phyloP scores from a whole-genome alignment of 2,113 vertebrate species.

The Heliornis fulica region DNA sequence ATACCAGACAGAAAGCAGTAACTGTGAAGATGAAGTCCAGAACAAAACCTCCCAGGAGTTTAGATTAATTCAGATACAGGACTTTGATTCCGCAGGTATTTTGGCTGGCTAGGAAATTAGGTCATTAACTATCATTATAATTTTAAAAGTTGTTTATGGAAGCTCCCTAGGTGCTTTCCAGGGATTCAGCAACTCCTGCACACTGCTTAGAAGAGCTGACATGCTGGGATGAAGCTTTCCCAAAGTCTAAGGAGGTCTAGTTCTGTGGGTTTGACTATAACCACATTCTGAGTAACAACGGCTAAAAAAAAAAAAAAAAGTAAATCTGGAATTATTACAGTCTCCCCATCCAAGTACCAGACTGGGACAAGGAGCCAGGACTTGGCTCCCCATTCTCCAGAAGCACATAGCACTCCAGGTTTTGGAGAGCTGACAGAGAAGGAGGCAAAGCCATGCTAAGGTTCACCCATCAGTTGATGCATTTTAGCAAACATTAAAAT shows the following conservation, averaged over 20 bases:
- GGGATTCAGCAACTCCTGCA: constrained; percentile 51
- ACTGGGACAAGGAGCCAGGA: not conserved
- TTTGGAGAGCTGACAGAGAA: not conserved
- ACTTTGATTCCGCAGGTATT: constrained; percentile 46
- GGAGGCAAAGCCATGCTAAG: not conserved
- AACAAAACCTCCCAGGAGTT: constrained; percentile 56
- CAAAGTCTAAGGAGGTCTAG: not conserved
- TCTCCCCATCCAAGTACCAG: not conserved
- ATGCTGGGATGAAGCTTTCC: not conserved
- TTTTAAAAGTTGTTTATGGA: constrained; percentile 60
- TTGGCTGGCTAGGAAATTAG: constrained; percentile 62
- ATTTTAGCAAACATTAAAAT: not conserved
- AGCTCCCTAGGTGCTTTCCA: constrained; percentile 63
- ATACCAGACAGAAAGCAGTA: constrained; percentile 34
- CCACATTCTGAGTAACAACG: not conserved
- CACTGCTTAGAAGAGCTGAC: not conserved
- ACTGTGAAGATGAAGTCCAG: constrained; percentile 41
- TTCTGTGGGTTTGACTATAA: not conserved
- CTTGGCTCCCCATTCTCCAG: not conserved
- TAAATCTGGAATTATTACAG: not conserved
- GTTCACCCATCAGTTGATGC: not conserved
- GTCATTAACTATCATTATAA: constrained; percentile 60
- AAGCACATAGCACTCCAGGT: not conserved
- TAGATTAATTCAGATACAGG: constrained; percentile 52
- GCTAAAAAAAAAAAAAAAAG: not conserved